Evolutionary conservation across 2,888 invertebrate species (phyloP).

Genomic region (Diplazon laetatorius): DNA sequence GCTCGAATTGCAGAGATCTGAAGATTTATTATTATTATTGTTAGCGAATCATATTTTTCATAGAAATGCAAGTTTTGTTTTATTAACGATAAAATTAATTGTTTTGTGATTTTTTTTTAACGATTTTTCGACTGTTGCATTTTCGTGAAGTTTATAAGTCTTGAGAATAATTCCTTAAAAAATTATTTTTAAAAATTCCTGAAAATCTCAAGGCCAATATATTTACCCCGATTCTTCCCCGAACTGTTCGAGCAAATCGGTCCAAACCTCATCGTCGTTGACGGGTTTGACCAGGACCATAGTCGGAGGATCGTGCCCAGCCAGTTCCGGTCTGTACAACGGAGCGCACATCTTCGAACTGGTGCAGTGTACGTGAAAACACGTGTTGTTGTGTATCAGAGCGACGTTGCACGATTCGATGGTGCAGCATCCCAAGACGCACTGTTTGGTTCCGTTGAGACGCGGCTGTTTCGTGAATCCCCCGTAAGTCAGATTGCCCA

Average conservation of each 20-base stretch:
- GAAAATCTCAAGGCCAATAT: no score
- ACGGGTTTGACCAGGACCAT: slow-evolving; percentile 92
- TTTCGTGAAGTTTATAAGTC: not conserved
- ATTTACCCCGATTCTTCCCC: slow-evolving; percentile 72
- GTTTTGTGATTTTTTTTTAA: no score
- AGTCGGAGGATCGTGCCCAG: slow-evolving; percentile 85
- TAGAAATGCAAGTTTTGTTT: no score
- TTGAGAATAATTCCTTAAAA: no score
- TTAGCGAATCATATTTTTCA: not conserved
- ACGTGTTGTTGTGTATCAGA: slow-evolving; percentile 89
- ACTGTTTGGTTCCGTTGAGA: slow-evolving; percentile 85
- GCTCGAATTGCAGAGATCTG: slow-evolving; percentile 15
- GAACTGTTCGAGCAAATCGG: slow-evolving; percentile 78
- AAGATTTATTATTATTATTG: not conserved
- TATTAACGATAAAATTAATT: no score
- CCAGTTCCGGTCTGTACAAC: slow-evolving; percentile 85
- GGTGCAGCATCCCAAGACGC: slow-evolving; percentile 88
- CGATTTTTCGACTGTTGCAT: no score
- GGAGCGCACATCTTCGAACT: slow-evolving; percentile 90
- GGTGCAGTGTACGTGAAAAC: slow-evolving; percentile 90
- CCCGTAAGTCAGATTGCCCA: slow-evolving; percentile 84
- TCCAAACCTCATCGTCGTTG: slow-evolving; percentile 84
- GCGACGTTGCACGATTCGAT: slow-evolving; percentile 90
- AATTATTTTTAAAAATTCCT: no score
- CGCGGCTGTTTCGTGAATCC: slow-evolving; percentile 85